Evolutionary conservation across 2,113 vertebrate species (phyloP), one percentile per base, ranked within the genome.

Genomic region (Alectura lathami): DNA sequence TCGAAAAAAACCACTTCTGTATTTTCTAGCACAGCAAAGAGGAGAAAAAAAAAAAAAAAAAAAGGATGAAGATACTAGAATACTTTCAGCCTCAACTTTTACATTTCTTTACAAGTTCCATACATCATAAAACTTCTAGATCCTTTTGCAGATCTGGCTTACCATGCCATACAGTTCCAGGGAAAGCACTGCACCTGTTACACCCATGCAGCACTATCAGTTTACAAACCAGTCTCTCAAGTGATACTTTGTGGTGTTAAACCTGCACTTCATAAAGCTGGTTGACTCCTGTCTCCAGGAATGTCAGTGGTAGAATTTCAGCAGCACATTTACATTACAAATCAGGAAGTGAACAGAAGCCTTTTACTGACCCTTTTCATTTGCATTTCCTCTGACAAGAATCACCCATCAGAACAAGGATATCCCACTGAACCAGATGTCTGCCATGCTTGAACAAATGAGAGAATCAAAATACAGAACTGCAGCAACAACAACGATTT

Each of bases 291-390:
- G 1, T 62, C 67, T 88, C 79, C 59, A 29, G 36, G 21, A 82
- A 50, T n/a, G 21, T 11, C 57, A 76, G 67, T 30, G 59, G 60
- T 59, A 84, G 84, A 89, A 42, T 76, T 79, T 88, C 59, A 66
- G 34, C 38, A 50, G 22, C 53, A 29, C 30, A 86, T 91, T 96
- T 80, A 86, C 80, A 92, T 95, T 92, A 91, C 77, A 89, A 94
- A 91, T 92, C 77, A 92, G 80, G 73, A 96, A 67, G 51, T 21
- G 34, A 94, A 92, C 62, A 92, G 48, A 86, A 88, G 60, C 24
- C 57, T 23, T 89, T 81, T 96, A 86, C 60, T 86, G 50, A 91
- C 42, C 54, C 69, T 67, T 86, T 86, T 54, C 73, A 81, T 63
- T 75, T 75, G 50, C 81, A 77, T 81, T 94, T 92, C 81, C 86